Evolutionary conservation across 2,888 invertebrate species (phyloP).

Genomic region (Mantis religiosa): DNA sequence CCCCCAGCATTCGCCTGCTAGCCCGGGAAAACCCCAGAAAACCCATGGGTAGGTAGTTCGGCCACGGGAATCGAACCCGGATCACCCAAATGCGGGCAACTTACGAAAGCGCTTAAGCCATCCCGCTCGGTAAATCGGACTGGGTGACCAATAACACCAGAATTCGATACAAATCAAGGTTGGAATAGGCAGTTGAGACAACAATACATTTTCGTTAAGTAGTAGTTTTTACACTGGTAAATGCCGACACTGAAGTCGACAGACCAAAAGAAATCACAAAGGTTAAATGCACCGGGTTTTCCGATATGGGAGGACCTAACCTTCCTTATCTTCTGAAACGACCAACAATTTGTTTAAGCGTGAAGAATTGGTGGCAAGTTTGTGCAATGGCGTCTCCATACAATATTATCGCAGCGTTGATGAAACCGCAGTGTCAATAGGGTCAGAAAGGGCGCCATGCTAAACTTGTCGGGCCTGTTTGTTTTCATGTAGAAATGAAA

Average conservation of each 20-base stretch:
- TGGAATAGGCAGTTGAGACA: no score
- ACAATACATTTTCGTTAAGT: no score
- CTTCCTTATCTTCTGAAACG: not conserved
- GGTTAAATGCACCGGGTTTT: not conserved
- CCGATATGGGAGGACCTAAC: not conserved
- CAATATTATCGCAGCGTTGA: not conserved
- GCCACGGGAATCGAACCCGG: no score
- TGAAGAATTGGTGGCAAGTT: not conserved
- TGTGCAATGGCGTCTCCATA: not conserved
- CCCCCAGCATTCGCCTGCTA: no score
- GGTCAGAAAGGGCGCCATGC: not conserved
- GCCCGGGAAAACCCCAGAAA: no score
- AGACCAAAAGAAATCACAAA: not conserved
- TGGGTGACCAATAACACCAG: no score
- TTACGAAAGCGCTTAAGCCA: no score
- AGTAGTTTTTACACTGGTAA: not conserved
- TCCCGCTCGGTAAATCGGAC: no score
- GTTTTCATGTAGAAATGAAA: not conserved
- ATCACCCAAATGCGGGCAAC: no score
- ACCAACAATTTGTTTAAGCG: not conserved
- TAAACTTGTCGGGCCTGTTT: not conserved
- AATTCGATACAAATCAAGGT: no score
- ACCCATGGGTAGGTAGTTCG: no score
- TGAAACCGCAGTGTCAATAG: not conserved
- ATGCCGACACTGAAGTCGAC: not conserved